Percentiles rank a stretch among this genome's conserved stretches.
Conservation (phyloP, 2,113 vertebrate genomes). For the Progne subis region DNA sequence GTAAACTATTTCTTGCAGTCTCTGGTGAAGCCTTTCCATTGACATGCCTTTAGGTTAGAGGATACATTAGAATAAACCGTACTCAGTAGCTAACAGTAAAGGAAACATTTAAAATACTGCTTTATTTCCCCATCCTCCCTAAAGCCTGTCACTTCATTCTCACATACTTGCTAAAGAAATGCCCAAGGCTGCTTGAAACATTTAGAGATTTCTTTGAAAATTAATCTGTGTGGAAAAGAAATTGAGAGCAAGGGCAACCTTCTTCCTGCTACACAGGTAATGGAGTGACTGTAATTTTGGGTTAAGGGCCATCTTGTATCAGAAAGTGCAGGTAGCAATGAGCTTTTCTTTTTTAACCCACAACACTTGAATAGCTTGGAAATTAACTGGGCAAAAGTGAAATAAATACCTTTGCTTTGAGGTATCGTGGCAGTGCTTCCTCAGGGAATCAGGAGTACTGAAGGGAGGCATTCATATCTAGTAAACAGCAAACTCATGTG, state of each 20-base stretch:
- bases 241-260: not conserved
- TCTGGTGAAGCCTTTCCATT: slow-evolving; percentile 24
- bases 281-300: not conserved
- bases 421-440: accelerated
- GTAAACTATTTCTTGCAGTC: slow-evolving; percentile 46
- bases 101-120: not conserved
- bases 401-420: not conserved
- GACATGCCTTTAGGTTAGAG: slow-evolving; percentile 23
- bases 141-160: not conserved
- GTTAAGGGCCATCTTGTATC: not conserved
- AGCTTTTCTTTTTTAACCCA: not conserved
- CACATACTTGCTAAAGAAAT: not conserved
- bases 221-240: not conserved
- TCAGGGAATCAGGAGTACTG: not conserved
- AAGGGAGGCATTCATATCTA: not conserved
- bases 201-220: slow-evolving; percentile 11
- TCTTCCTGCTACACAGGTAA: not conserved
- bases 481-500: not conserved
- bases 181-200: not conserved
- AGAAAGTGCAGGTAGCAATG: not conserved
- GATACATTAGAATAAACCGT: not conserved
- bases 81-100: not conserved
- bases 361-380: not conserved
- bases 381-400: not conserved
- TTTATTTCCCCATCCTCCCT: not conserved